These are phyloP conservation scores for Drosophila lacicola DNA, from an alignment of 2,888 invertebrate species.

Conservation along the genomic window DNA sequence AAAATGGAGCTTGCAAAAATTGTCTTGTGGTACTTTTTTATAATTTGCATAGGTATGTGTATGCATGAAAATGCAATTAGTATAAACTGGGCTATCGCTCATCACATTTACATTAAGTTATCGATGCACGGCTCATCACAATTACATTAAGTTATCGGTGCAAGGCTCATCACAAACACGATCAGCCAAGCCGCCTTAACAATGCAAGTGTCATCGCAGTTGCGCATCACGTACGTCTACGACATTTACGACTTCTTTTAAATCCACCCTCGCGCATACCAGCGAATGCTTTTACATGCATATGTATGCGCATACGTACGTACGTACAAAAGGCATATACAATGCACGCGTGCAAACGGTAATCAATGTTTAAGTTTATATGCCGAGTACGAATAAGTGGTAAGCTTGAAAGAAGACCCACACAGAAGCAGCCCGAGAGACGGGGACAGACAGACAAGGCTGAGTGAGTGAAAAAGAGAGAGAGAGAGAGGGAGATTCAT, in stretches of 20 bases:
- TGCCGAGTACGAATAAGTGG: constrained; percentile 58
- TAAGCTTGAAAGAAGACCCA: constrained; percentile 68
- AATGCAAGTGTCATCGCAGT: constrained; percentile 17
- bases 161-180: constrained; percentile 14
- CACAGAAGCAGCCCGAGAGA: constrained; percentile 39
- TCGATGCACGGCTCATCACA: constrained; percentile 11
- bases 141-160: constrained; percentile 26
- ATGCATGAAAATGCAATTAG: background rate
- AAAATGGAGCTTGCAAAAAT: constrained; percentile 25
- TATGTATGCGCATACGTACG: constrained; percentile 4
- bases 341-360: constrained; percentile 69
- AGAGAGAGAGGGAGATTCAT: constrained; percentile 29
- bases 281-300: constrained; percentile 35
- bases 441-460: constrained; percentile 23
- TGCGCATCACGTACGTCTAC: constrained; percentile 26
- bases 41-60: background rate
- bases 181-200: background rate
- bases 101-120: constrained; percentile 7
- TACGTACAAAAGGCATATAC: constrained; percentile 23
- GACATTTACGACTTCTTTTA: constrained; percentile 21
- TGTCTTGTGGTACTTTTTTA: background rate
- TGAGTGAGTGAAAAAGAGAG: constrained; percentile 12
- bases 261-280: constrained; percentile 59
- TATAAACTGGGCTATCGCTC: constrained; percentile 12
- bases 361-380: constrained; percentile 74